These are phyloP conservation scores for Agrotis ipsilon DNA, from an alignment of 2,888 invertebrate genomes.

Conservation along the genomic window DNA sequence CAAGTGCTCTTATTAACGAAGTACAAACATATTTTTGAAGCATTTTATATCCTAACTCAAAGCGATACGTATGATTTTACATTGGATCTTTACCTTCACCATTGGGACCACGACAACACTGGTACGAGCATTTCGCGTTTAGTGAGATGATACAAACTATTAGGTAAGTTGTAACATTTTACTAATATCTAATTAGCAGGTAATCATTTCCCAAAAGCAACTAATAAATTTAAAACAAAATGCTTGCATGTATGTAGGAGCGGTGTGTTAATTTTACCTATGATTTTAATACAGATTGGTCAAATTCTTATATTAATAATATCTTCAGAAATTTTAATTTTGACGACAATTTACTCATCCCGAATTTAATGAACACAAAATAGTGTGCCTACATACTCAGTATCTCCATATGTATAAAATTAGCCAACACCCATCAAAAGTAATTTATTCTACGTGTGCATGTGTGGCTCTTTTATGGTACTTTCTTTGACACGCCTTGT, in stretches of 20 bases:
- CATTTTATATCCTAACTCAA: conserved; percentile 63
- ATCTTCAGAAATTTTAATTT: too few relatives aligned
- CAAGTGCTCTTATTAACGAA: conserved; percentile 81
- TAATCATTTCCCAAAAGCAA: too few relatives aligned
- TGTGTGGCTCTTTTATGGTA: conserved; percentile 57
- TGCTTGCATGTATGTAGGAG: too few relatives aligned
- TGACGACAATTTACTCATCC: neutral
- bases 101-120: conserved; percentile 67
- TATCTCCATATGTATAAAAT: conserved; percentile 23
- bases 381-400: conserved; percentile 1
- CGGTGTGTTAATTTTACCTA: too few relatives aligned
- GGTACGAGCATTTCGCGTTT: conserved; percentile 77
- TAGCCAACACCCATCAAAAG: conserved; percentile 50
- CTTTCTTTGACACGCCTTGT: conserved; percentile 67
- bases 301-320: too few relatives aligned
- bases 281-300: too few relatives aligned
- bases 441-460: conserved; percentile 61
- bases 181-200: neutral
- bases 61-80: conserved; percentile 61
- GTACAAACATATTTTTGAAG: conserved; percentile 73
- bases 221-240: too few relatives aligned
- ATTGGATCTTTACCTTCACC: conserved; percentile 69
- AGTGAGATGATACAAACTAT: conserved; percentile 85
- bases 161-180: conserved; percentile 79
- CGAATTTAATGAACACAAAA: conserved; percentile 18